phyloP scores from a whole-genome alignment of 2,113 vertebrate species.

The Sigmodon hispidus region DNA sequence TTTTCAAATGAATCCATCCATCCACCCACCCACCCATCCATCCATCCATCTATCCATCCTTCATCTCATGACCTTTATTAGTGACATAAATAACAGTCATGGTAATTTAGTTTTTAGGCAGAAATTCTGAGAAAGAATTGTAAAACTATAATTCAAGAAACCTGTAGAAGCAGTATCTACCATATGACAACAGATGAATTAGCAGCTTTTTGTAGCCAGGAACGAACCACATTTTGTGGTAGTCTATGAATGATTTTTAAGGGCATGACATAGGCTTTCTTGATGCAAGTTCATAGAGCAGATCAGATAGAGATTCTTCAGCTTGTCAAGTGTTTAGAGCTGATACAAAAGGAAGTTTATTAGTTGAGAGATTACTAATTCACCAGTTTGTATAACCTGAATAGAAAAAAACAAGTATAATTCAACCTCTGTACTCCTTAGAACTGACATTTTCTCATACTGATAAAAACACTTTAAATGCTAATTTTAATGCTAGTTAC shows the following conservation, averaged over 20 bases:
- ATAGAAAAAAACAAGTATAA: constrained; percentile 48
- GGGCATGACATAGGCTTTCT: not conserved
- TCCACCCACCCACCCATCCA: not conserved
- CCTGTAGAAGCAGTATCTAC: not conserved
- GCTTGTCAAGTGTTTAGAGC: not conserved
- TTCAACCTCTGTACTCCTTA: not conserved
- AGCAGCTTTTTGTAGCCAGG: not conserved
- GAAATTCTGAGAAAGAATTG: not conserved
- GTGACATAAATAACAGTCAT: not conserved
- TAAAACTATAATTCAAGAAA: not conserved
- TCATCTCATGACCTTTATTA: not conserved
- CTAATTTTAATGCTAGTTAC: not conserved
- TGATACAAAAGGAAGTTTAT: not conserved
- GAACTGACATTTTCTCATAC: constrained; percentile 4
- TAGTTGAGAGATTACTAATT: constrained; percentile 8
- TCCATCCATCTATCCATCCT: no score
- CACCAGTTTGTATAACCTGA: not conserved
- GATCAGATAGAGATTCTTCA: not conserved
- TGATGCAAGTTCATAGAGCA: not conserved
- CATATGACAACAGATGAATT: not conserved
- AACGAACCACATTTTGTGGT: not conserved
- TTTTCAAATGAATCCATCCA: not conserved
- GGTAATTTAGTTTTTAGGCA: not conserved
- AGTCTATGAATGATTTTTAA: not conserved
- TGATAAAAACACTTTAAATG: not conserved